phyloP scores from a whole-genome alignment of 2,113 vertebrate genomes.

The Suricata suricatta region DNA sequence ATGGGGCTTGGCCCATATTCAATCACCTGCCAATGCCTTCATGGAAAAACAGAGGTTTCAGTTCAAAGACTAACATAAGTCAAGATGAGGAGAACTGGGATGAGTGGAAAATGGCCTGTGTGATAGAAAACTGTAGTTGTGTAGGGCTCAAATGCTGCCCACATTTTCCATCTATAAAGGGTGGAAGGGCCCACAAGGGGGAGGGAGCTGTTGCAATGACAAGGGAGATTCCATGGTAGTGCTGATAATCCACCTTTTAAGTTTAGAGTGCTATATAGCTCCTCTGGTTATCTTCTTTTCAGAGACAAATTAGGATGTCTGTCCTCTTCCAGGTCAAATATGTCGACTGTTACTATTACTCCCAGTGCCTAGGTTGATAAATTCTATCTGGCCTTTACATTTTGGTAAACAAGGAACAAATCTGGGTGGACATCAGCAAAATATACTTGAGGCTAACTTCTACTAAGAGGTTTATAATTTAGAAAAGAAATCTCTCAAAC shows the following conservation, averaged over 20 bases:
- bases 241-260: not conserved
- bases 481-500: not conserved
- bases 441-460: not conserved
- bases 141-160: rapidly evolving
- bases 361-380: not conserved
- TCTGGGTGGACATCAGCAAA: not conserved
- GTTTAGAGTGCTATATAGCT: not conserved
- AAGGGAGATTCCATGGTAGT: not conserved
- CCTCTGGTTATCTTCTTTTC: not conserved
- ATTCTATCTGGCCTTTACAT: not conserved
- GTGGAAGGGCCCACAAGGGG: not conserved
- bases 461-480: not conserved
- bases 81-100: not conserved
- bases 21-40: not conserved
- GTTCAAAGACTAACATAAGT: rapidly evolving
- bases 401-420: not conserved
- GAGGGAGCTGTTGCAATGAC: not conserved
- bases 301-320: not conserved
- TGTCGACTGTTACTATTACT: not conserved
- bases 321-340: not conserved
- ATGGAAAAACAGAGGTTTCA: not conserved
- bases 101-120: rapidly evolving
- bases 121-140: not conserved
- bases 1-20: not conserved
- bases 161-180: not conserved